A percentile compares a stretch with the other conserved stretches of the same genome.
These are phyloP conservation scores for Deroptyus accipitrinus DNA, from an alignment of 2,113 vertebrate genomes.

Conservation along the genomic window DNA sequence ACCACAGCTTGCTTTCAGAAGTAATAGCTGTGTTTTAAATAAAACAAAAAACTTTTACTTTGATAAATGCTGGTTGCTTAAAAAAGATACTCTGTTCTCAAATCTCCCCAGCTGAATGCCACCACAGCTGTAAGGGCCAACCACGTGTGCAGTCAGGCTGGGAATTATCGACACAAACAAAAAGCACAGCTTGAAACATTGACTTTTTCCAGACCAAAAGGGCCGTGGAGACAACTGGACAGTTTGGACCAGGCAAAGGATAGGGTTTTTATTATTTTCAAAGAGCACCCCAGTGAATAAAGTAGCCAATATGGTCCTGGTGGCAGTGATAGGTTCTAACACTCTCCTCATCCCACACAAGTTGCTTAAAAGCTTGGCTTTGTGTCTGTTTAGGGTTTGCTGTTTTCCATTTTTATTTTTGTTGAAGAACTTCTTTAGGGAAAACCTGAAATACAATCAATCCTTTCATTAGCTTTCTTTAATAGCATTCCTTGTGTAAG, in stretches of 20 bases:
- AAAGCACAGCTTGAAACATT: conserved; percentile 67
- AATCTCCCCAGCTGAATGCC: conserved; percentile 45
- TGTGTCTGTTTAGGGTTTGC: background rate
- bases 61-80: conserved; percentile 54
- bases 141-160: background rate
- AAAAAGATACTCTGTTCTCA: conserved; percentile 54
- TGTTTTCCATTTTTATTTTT: background rate
- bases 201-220: conserved; percentile 71
- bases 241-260: conserved; percentile 55
- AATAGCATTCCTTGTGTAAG: background rate
- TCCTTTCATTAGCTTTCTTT: background rate
- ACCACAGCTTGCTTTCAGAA: conserved; percentile 29
- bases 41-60: conserved; percentile 56
- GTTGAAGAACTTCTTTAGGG: background rate
- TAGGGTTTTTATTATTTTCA: conserved; percentile 59
- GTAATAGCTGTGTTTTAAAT: conserved; percentile 51
- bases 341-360: background rate
- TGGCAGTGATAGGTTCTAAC: background rate
- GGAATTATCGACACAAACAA: conserved; percentile 59
- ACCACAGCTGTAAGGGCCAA: conserved; percentile 52
- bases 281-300: conserved; percentile 11
- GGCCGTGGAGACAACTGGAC: conserved; percentile 50
- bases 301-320: background rate
- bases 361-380: conserved; percentile 4
- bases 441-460: conserved; percentile 10